A percentile compares a stretch with the other conserved stretches of the same genome.
These are phyloP conservation scores for Coregonus sp. DNA, from an alignment of 2,797 vertebrate species.

Conservation along the genomic window DNA sequence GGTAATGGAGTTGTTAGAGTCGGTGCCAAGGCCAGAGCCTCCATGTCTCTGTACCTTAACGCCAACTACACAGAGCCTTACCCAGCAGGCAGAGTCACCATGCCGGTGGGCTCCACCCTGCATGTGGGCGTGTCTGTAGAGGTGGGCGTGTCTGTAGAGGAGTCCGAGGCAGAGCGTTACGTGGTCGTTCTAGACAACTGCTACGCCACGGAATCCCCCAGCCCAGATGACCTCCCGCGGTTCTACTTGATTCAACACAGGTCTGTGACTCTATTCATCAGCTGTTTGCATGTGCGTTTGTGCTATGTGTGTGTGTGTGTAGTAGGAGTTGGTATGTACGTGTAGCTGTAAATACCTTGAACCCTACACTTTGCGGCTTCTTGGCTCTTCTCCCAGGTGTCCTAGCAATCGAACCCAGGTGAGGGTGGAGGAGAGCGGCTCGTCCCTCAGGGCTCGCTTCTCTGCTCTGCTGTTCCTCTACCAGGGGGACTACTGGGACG, in stretches of 20 bases:
- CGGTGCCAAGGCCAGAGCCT: constrained; percentile 49
- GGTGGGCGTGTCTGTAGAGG: constrained; percentile 16
- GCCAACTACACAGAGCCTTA: constrained; percentile 49
- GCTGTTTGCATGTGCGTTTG: not conserved
- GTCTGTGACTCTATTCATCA: constrained; percentile 26
- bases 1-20: not conserved
- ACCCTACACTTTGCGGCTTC: not conserved
- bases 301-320: no score
- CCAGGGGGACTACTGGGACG: no score
- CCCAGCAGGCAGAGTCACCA: constrained; percentile 4
- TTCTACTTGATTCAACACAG: constrained; percentile 65
- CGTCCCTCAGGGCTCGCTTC: no score
- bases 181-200: constrained; percentile 61
- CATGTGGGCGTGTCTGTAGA: constrained; percentile 57
- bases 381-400: not conserved
- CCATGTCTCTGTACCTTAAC: constrained; percentile 47
- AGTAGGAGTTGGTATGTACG: not conserved
- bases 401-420: not conserved
- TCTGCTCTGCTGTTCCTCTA: no score
- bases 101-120: constrained; percentile 50
- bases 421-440: not conserved
- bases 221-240: constrained; percentile 38
- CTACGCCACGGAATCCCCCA: constrained; percentile 56
- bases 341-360: no score
- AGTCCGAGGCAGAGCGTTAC: constrained; percentile 41